Evolutionary conservation across 2,888 invertebrate species (phyloP), one percentile per base, ranked within the genome.

Genomic region (Bombyx huttoni): DNA sequence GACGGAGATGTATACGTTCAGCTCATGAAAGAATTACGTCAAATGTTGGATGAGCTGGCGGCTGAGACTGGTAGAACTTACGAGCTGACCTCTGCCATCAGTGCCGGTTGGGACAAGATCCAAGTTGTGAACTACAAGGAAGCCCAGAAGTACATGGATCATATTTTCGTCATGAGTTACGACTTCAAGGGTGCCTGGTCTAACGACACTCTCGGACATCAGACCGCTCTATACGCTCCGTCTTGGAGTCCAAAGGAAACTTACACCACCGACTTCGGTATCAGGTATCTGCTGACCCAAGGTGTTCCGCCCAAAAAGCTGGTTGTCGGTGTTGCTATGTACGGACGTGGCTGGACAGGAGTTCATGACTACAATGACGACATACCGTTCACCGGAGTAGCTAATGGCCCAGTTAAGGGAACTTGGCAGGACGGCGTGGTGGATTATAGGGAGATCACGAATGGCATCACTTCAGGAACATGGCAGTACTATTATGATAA

Each of bases 141-240:
- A 14, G 88, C 88, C 3, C 83, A 88, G 57, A 78, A 84, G 55
- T 88, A 87, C 61, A 88, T 88, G 86, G 87, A 88, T 58, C 87
- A 88, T 51, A 88, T 88, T 56, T 88, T 88, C 70, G 60, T 88
- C 51, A 88, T 88, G 88, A 87, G 82, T 57, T 88, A 88, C 62
- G 88, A 88, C 58, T 88, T 88, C 58, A 88, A 88, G 51, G 88
- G 88, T 8, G 88, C 88, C 2, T 88, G 88, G 88, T 88, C 88
- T 0, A 88, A 88, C 52, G 87, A 86, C 48, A 80, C 77, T 14
- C 68, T 88, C 14, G 88, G 88, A 3, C 88, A 88, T 56, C 88
- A 88, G 59, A 75, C 88, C 0, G 69, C 78, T 1, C 58, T 88
- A 1, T 78, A 88, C 58, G 88, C 88, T 0, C 88, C 88, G 5